Percentiles rank a stretch among this genome's conserved stretches.
phyloP scores from a whole-genome alignment of 1,140 invertebrate genomes.

The Anastrepha ludens region DNA sequence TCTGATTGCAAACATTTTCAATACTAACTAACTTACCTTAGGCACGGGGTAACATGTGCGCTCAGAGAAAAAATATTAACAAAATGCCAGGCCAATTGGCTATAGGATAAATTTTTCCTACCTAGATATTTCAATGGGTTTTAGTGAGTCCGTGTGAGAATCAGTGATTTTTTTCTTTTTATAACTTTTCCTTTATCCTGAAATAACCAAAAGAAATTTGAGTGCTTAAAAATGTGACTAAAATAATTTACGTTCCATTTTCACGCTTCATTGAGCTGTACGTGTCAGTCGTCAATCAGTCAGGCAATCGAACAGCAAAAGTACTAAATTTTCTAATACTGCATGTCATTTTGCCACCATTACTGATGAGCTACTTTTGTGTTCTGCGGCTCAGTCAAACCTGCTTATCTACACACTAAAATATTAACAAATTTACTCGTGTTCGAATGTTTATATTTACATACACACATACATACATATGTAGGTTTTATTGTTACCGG shows the following conservation, averaged over 20 bases:
- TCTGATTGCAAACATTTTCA: no score
- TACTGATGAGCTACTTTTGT: slow-evolving; percentile 19
- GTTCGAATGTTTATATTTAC: not conserved
- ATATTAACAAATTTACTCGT: not conserved
- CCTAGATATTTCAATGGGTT: no score
- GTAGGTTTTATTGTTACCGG: slow-evolving; percentile 33
- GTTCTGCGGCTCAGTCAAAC: not conserved
- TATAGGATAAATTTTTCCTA: no score
- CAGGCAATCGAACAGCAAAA: not conserved
- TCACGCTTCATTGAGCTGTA: not conserved
- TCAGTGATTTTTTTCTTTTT: no score
- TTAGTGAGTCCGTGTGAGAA: no score
- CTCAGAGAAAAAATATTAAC: no score
- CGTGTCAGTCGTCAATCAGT: not conserved
- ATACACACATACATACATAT: not conserved
- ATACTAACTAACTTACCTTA: no score
- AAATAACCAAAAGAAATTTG: no score
- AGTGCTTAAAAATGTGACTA: no score
- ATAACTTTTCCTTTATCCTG: no score
- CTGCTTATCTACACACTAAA: not conserved
- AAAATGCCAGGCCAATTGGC: no score
- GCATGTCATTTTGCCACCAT: not conserved
- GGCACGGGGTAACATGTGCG: no score
- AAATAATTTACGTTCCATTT: not conserved
- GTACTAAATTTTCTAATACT: not conserved